Evolutionary conservation across 2,113 vertebrate species (phyloP).

Genomic region (Camelus bactrianus): DNA sequence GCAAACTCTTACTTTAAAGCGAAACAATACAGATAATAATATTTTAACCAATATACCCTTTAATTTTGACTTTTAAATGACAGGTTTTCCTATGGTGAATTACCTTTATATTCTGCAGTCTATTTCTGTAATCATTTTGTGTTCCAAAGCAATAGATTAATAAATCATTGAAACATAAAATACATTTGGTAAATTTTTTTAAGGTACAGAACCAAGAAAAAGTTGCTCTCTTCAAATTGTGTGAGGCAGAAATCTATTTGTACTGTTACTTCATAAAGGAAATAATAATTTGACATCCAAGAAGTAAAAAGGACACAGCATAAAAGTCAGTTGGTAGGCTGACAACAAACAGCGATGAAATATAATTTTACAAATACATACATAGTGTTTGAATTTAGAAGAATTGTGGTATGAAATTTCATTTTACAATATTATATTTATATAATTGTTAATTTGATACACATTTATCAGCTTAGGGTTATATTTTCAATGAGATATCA

Average conservation of each 20-base stretch:
- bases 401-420: not conserved
- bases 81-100: not conserved
- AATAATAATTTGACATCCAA: not conserved
- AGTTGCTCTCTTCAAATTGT: not conserved
- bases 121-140: not conserved
- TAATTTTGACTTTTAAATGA: not conserved
- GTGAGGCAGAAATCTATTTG: not conserved
- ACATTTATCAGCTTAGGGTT: not conserved
- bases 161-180: not conserved
- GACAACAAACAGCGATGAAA: not conserved
- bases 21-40: not conserved
- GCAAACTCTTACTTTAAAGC: not conserved
- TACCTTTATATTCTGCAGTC: not conserved
- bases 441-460: not conserved
- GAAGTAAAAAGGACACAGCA: not conserved
- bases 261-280: not conserved
- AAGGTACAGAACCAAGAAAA: not conserved
- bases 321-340: not conserved
- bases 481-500: not conserved
- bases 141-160: not conserved
- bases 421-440: not conserved
- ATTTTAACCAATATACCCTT: not conserved
- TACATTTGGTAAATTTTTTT: not conserved
- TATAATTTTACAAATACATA: conserved; percentile 5
- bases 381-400: not conserved